phyloP scores from a whole-genome alignment of 2,888 invertebrate genomes.

The Mechanitis mazaeus region DNA sequence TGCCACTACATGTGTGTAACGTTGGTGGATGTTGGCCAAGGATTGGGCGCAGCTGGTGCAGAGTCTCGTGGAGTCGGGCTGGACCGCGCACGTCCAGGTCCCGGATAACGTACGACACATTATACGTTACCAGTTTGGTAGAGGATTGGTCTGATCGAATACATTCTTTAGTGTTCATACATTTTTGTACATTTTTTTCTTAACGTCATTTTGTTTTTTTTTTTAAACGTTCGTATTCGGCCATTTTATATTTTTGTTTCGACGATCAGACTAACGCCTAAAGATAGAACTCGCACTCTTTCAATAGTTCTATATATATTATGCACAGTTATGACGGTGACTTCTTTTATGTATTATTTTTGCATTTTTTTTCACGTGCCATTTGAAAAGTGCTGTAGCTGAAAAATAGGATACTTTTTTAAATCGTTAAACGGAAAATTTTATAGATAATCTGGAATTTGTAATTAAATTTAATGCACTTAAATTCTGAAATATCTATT shows the following conservation, averaged over 20 bases:
- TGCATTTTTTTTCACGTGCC: not conserved
- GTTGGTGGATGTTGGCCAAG: constrained; percentile 77
- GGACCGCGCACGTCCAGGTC: constrained; percentile 89
- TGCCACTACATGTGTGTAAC: constrained; percentile 54
- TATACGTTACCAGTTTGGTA: constrained; percentile 3
- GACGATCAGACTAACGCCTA: constrained; percentile 20
- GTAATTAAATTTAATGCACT: not conserved
- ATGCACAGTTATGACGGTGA: constrained; percentile 18
- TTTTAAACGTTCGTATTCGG: not conserved
- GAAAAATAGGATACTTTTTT: too few relatives aligned
- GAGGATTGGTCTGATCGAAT: constrained; percentile 20
- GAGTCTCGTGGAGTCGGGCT: constrained; percentile 89
- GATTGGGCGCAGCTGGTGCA: constrained; percentile 92
- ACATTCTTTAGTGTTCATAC: constrained; percentile 29
- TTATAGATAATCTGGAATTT: not conserved
- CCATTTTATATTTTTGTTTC: not conserved
- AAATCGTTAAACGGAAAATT: too few relatives aligned
- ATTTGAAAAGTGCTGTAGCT: constrained; percentile 1
- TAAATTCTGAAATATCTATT: not conserved
- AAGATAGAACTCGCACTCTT: constrained; percentile 23
- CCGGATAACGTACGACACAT: constrained; percentile 73
- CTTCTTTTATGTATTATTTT: not conserved
- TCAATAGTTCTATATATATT: constrained; percentile 18
- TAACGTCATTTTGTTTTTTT: not conserved
- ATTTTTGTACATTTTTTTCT: too few relatives aligned